These are phyloP conservation scores for Neodontobutis hainanensis DNA, from an alignment of 2,113 vertebrate species.

Conservation along the genomic window DNA sequence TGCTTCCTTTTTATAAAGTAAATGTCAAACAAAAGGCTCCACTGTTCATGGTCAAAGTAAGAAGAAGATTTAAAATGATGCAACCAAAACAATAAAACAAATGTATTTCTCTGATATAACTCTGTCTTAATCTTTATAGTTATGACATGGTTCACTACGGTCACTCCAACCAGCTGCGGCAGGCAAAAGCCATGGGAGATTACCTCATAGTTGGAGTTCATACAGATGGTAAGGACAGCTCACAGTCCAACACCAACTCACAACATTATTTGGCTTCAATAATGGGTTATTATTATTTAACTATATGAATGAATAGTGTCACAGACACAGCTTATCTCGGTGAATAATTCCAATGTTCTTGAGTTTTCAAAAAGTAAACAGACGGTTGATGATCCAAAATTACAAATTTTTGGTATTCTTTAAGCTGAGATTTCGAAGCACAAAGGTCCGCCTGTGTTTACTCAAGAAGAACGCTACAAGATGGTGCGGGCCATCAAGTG, in stretches of 20 bases:
- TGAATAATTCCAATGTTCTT: too few species aligned
- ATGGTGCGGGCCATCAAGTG: conserved; percentile 98
- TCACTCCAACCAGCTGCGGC: conserved; percentile 96
- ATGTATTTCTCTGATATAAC: conserved; percentile 2
- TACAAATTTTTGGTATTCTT: not conserved
- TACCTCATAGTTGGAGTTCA: conserved; percentile 93
- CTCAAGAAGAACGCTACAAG: conserved; percentile 94
- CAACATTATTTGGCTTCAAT: too few species aligned
- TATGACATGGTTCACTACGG: conserved; percentile 99
- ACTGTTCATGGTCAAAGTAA: not conserved
- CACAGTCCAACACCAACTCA: not conserved
- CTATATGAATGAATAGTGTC: too few species aligned
- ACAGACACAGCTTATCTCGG: too few species aligned
- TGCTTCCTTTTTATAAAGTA: not conserved
- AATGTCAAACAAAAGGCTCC: not conserved
- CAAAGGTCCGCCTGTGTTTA: conserved; percentile 97
- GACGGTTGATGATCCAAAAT: too few species aligned
- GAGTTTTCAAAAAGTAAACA: too few species aligned
- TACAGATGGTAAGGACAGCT: conserved; percentile 85
- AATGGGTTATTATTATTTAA: too few species aligned
- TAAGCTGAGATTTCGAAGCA: conserved; percentile 94
- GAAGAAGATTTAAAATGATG: not conserved
- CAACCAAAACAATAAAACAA: not conserved
- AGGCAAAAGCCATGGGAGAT: conserved; percentile 95
- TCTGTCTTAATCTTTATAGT: conserved; percentile 70